phyloP scores from a whole-genome alignment of 2,113 vertebrate genomes.

The Colossoma macropomum region DNA sequence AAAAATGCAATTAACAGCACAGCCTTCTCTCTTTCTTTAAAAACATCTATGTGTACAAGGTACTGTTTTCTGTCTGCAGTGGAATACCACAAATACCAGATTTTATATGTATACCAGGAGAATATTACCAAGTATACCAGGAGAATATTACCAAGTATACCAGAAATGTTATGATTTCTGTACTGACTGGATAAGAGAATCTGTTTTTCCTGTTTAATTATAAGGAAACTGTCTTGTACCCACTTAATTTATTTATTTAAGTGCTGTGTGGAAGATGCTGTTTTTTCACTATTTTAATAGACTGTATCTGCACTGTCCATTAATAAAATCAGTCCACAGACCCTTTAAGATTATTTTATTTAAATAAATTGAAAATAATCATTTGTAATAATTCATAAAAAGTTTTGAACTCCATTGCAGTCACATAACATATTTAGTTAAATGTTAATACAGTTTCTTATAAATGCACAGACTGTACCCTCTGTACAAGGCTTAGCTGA shows the following conservation, averaged over 20 bases:
- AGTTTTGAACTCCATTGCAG: slow-evolving; percentile 71
- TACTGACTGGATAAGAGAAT: background rate
- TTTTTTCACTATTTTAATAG: background rate
- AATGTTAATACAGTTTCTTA: slow-evolving; percentile 65
- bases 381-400: slow-evolving; percentile 74
- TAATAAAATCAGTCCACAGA: slow-evolving; percentile 10
- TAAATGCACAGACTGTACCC: slow-evolving; percentile 59
- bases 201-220: background rate
- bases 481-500: slow-evolving; percentile 46
- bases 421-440: slow-evolving; percentile 68
- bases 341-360: slow-evolving; percentile 66
- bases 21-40: background rate
- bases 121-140: background rate
- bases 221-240: background rate
- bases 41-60: background rate
- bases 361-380: slow-evolving; percentile 70
- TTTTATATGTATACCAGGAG: background rate
- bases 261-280: background rate
- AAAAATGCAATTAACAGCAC: background rate
- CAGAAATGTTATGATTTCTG: background rate
- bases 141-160: background rate
- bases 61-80: background rate
- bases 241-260: slow-evolving; percentile 15
- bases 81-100: background rate
- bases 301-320: background rate